Evolutionary conservation across 2,888 invertebrate species (phyloP).

Genomic region (Macrosoma leucophasiata): DNA sequence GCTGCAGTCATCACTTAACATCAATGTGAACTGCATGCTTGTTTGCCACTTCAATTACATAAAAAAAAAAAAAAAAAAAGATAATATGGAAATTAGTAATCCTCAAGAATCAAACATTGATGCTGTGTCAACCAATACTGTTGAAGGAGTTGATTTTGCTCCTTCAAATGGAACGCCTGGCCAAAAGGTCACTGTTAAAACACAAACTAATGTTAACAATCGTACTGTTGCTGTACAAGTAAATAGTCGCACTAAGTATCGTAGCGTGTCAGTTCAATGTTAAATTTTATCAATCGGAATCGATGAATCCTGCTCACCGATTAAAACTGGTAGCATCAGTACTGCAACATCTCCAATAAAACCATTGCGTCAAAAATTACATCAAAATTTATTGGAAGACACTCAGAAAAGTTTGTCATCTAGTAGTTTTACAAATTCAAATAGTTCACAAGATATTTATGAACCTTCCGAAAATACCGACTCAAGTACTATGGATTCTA

Average conservation of each 20-base stretch:
- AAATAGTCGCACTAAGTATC: constrained; percentile 12
- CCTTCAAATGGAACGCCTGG: constrained; percentile 6
- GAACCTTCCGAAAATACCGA: constrained; percentile 10
- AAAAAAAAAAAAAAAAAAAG: too few relatives aligned
- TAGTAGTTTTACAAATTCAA: constrained; percentile 11
- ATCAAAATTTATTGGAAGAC: constrained; percentile 7
- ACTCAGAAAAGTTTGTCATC: constrained; percentile 9
- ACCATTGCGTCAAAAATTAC: constrained; percentile 11
- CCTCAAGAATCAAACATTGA: constrained; percentile 6
- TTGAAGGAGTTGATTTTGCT: constrained; percentile 6
- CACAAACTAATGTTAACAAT: constrained; percentile 8
- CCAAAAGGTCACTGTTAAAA: constrained; percentile 7
- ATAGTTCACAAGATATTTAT: constrained; percentile 12
- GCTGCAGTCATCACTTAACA: too few relatives aligned
- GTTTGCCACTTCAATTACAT: too few relatives aligned
- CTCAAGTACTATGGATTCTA: constrained; percentile 11
- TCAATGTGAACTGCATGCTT: too few relatives aligned
- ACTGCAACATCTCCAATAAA: constrained; percentile 14
- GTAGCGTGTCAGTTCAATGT: constrained; percentile 11
- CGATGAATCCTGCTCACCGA: constrained; percentile 1
- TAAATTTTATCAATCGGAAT: constrained; percentile 9
- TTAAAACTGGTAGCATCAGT: constrained; percentile 11
- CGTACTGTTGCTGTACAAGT: constrained; percentile 12
- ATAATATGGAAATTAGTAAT: constrained; percentile 3
- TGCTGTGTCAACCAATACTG: constrained; percentile 3